Base-by-base conservation (phyloP, 1,140 invertebrate genomes). In the Atta texana region DNA sequence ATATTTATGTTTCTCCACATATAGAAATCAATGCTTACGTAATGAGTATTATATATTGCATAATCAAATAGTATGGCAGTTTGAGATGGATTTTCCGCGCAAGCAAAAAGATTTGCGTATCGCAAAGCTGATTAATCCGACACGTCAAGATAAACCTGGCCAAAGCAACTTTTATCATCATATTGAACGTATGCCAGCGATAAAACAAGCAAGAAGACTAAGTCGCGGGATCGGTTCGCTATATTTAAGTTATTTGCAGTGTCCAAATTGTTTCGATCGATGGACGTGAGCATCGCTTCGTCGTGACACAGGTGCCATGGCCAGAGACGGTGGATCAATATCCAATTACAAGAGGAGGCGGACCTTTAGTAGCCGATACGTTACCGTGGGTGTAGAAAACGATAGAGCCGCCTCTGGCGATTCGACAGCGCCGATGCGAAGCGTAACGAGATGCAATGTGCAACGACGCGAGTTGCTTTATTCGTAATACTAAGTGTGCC, bases 401-500 rank as follows among this genome's bases (percentile, higher is more conserved):
- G 74, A 59, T 39, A 64, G 59, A 89, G 74, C 78, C 89, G 85
- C 75, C 86, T 61, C 85, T 89, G 86, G 34, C 68, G 84, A 34
- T 59, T 86, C 74, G 75, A 80, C 75, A 78, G 57, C 74, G 51
- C 16, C 75, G 82, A 89, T 88, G 24, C 87, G 75, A 85, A 34
- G 28, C 57, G 71, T 57, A 81, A 21, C 72, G 68, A 74, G 63
- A 71, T 61, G 85, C 88, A 61, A 74, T n/a, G 85, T 44, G 87
- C 77, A 89, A 81, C 61, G 57, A 84, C 10, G 71, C 77, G 66
- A 44, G 34, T 81, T 88, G 88, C 80, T 90, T 90, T 91, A 91
- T 91, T 86, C 80, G 82, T 76, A 55, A 71, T 84, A 88, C 86
- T 90, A 86, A 90, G 86, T 90, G 82, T 84, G 82, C 90, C 89